Base-by-base conservation (phyloP, 2,113 vertebrate genomes). In the Gorsachius goisagi region DNA sequence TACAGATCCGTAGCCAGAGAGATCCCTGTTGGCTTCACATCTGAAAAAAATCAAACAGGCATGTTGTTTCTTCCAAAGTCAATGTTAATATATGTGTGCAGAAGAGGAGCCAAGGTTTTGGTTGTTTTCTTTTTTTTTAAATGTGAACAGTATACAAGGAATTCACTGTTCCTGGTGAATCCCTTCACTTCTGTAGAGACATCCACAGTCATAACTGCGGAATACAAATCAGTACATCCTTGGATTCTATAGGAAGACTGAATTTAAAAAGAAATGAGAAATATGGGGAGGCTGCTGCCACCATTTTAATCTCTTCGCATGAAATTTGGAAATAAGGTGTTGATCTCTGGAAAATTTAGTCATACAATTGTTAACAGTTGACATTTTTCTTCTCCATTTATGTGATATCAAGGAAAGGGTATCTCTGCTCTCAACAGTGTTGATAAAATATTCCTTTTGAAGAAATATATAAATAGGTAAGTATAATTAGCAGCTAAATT, bases 161-260 rank as follows among this genome's bases (percentile, higher is more conserved):
- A 85, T 58, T 83, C 50, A 73, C 24, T 84, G 35, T 90, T 97
- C 82, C 72, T 96, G 30, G 37, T 74, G 76, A 81, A 84, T 93
- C 44, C 7, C 8, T 83, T 79, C 50, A 75, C 35, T 24, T 90
- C 32, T 76, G 9, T 17, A 71, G 44, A 77, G 24, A 66, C 16
- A 56, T 73, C 20, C 58, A 44, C 58, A 64, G 1, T 83, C 19
- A 24, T 64, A 89, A 44, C 11, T 33, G 23, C 55, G 28, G 27
- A 85, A 77, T 68, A 69, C 4, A 85, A 63, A 66, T 68, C 67
- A 63, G 71, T 62, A 90, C 87, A 69, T 66, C 32, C 17, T 67
- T n/a, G 14, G 20, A 73, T 90, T 88, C 52, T 8, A 63, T 30
- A 44, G 20, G 32, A 90, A 69, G 21, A 41, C 45, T 52, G 60